phyloP scores from a whole-genome alignment of 1,140 invertebrate species.

The Sycophila sp. region DNA sequence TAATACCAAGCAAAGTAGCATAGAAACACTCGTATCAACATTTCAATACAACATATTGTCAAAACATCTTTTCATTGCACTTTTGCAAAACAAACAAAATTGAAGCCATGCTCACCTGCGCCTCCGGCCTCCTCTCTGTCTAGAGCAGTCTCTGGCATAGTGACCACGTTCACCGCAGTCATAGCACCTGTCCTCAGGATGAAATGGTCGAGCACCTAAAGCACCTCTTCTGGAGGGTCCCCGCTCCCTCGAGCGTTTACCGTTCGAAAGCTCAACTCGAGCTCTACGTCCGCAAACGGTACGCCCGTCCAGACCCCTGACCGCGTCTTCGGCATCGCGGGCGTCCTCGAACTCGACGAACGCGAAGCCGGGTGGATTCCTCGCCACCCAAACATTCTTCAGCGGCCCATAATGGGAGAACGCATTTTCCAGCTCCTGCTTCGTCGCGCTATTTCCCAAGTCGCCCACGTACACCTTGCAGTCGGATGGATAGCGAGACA shows the following conservation, averaged over 20 bases:
- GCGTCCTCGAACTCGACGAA: slow-evolving; percentile 95
- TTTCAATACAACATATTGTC: too few species aligned
- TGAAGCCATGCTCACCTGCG: slow-evolving; percentile 60
- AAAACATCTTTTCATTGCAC: too few species aligned
- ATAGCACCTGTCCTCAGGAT: slow-evolving; percentile 89
- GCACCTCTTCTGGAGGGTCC: slow-evolving; percentile 64
- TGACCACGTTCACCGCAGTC: slow-evolving; percentile 92
- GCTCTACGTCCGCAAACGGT: slow-evolving; percentile 88
- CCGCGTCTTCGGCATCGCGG: slow-evolving; percentile 92
- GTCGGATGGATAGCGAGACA: slow-evolving; percentile 85
- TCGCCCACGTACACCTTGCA: slow-evolving; percentile 98
- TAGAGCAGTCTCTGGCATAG: slow-evolving; percentile 88
- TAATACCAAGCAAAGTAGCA: too few species aligned
- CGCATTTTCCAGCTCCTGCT: slow-evolving; percentile 91
- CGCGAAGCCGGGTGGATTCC: slow-evolving; percentile 93
- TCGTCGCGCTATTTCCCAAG: slow-evolving; percentile 86
- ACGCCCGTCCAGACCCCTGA: slow-evolving; percentile 78
- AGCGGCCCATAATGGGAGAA: slow-evolving; percentile 95
- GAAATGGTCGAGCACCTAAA: slow-evolving; percentile 68
- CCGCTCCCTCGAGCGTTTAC: slow-evolving; percentile 69
- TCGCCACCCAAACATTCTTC: slow-evolving; percentile 93
- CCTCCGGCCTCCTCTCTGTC: slow-evolving; percentile 70
- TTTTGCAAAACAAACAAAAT: background rate
- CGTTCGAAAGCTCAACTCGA: slow-evolving; percentile 92
- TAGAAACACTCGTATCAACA: too few species aligned